Evolutionary conservation across 2,797 vertebrate genomes (phyloP).

Genomic region (Chrosomus eos): DNA sequence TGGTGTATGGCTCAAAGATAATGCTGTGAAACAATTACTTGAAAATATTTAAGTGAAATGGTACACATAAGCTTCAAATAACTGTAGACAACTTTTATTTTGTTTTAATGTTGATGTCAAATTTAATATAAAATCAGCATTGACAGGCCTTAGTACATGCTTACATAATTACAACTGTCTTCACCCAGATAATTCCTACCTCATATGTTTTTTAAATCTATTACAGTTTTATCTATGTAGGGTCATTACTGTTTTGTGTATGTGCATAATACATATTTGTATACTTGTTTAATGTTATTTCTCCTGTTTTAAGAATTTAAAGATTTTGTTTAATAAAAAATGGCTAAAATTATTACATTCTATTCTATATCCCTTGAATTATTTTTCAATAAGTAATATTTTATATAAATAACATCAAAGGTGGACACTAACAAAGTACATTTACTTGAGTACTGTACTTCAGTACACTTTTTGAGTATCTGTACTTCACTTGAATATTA

Average conservation of each 20-base stretch:
- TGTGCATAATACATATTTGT: neutral
- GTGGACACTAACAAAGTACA: no score
- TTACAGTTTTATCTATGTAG: conserved; percentile 4
- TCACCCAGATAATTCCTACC: conserved; percentile 12
- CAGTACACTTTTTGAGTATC: no score
- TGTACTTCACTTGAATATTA: no score
- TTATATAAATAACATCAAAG: no score
- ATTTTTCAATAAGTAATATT: no score
- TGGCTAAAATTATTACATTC: neutral
- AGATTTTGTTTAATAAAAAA: conserved; percentile 31
- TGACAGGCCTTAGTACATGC: neutral
- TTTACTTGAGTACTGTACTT: no score
- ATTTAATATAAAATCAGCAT: neutral
- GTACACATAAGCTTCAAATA: neutral
- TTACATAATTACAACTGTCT: neutral
- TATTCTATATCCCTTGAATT: no score
- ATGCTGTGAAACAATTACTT: neutral
- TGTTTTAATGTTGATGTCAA: neutral
- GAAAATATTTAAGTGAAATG: neutral
- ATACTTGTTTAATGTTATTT: neutral
- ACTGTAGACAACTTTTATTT: neutral
- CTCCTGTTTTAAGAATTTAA: neutral
- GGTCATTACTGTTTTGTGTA: neutral
- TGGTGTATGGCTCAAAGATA: neutral
- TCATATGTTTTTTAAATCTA: neutral